These are phyloP conservation scores for Struthio camelus DNA, from an alignment of 2,113 vertebrate genomes.

Conservation along the genomic window DNA sequence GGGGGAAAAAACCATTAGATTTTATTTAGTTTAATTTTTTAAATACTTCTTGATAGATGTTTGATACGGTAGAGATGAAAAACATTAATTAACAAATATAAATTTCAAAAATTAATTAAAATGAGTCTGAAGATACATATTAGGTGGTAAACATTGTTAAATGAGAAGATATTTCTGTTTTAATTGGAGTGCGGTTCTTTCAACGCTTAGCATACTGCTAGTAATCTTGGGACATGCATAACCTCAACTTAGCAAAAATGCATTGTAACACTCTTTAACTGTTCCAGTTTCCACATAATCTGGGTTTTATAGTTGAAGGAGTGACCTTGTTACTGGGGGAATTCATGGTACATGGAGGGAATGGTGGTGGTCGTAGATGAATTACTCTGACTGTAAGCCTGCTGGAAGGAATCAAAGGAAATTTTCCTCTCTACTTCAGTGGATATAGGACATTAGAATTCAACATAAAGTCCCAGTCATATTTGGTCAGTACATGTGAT, in stretches of 20 bases:
- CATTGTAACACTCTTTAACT: neutral
- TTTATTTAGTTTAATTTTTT: constrained; percentile 2
- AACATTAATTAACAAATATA: neutral
- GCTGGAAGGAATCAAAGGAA: neutral
- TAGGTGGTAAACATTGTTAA: neutral
- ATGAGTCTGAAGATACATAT: neutral
- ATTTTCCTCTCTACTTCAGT: neutral
- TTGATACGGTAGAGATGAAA: neutral
- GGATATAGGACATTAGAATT: neutral
- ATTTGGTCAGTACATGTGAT: neutral
- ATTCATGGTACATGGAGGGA: neutral
- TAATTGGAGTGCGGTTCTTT: neutral
- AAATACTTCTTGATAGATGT: neutral
- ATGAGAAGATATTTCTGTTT: neutral
- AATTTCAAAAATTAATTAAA: neutral
- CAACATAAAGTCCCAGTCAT: neutral
- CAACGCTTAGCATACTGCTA: neutral
- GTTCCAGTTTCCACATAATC: neutral
- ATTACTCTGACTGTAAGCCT: neutral
- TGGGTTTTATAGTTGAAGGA: neutral
- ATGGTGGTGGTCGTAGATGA: neutral
- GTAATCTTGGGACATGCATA: neutral
- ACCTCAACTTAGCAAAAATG: neutral
- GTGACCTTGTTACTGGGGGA: neutral
- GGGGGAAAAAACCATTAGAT: neutral